These are phyloP conservation scores for Lepidonotus clava DNA, from an alignment of 2,888 invertebrate species.

Conservation along the genomic window DNA sequence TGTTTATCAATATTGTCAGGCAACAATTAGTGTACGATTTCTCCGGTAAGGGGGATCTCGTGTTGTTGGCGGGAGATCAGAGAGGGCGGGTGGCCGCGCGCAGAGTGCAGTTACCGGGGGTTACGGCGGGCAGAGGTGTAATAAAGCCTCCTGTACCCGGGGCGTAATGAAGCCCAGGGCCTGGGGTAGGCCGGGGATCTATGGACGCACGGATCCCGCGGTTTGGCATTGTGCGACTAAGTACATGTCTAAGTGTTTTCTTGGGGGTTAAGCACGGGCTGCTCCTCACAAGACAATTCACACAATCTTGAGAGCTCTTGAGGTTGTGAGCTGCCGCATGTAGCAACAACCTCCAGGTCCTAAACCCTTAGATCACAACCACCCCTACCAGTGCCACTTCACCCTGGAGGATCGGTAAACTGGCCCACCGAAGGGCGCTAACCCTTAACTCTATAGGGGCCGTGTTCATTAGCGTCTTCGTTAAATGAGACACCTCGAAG, in stretches of 20 bases:
- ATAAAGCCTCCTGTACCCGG: neutral
- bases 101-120: neutral
- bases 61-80: neutral
- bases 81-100: neutral
- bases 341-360: neutral
- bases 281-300: constrained; percentile 6
- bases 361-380: no score
- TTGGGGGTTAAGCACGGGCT: neutral
- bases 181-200: neutral
- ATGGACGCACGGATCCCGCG: neutral
- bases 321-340: neutral
- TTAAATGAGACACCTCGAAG: no score
- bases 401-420: neutral
- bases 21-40: constrained; percentile 37
- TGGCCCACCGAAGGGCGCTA: neutral
- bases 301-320: neutral
- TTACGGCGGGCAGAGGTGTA: neutral
- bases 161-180: neutral
- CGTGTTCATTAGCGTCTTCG: constrained; percentile 16
- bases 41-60: neutral
- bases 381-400: neutral
- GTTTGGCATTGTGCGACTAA: neutral
- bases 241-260: neutral
- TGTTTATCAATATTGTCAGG: constrained; percentile 48
- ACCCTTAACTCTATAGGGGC: constrained; percentile 15